Percentiles rank a stretch among this genome's conserved stretches.
phyloP scores from a whole-genome alignment of 2,113 vertebrate genomes.

The Motacilla alba region DNA sequence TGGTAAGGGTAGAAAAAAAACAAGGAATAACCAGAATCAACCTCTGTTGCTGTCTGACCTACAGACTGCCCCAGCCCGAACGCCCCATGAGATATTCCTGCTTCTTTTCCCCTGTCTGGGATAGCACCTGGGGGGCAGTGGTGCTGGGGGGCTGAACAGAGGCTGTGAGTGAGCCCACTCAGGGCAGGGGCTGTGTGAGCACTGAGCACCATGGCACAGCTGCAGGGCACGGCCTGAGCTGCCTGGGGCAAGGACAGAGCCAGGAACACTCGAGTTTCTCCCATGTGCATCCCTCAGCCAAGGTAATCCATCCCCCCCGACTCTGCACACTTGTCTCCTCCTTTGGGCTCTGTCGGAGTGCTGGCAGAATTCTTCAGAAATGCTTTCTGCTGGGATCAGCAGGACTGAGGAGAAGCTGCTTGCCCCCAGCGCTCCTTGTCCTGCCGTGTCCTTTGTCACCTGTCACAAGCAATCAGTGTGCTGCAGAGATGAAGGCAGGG shows the following conservation, averaged over 20 bases:
- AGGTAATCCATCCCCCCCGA: neutral
- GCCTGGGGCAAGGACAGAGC: neutral
- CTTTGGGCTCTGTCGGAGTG: neutral
- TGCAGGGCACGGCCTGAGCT: neutral
- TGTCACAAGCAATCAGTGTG: slow-evolving; percentile 34
- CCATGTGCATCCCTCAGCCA: neutral
- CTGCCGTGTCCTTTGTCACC: slow-evolving; percentile 17
- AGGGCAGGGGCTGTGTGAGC: neutral
- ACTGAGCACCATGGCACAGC: accelerated
- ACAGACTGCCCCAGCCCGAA: neutral
- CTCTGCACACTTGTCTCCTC: neutral
- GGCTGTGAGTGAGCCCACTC: neutral
- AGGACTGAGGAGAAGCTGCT: neutral
- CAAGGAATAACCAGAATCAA: neutral
- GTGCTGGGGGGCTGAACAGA: too few species aligned
- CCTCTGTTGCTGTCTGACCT: neutral
- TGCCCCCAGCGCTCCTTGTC: slow-evolving; percentile 9
- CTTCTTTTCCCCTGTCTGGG: neutral
- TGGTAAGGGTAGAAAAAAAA: neutral
- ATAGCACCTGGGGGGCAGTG: neutral
- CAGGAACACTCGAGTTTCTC: neutral
- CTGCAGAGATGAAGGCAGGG: neutral
- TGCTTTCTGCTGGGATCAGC: slow-evolving; percentile 1
- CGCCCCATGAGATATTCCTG: neutral
- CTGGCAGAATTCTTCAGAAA: neutral